Base-by-base conservation (phyloP, 2,113 vertebrate species). In the Polypterus bichir region DNA sequence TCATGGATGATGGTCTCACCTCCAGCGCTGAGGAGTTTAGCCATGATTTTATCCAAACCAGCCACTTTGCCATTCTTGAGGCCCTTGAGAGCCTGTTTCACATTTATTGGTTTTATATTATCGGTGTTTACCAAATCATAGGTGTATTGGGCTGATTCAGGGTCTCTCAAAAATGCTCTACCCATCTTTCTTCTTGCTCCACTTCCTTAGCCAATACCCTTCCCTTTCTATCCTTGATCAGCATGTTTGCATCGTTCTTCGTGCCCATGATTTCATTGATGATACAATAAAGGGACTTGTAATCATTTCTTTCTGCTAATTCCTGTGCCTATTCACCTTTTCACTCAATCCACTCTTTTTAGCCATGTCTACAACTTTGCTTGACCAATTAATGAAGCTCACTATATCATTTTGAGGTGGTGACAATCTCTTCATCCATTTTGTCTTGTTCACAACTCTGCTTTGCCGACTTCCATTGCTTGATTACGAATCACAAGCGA, bases 151-250 rank as follows among this genome's bases (percentile, higher is more conserved):
- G 2, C 27, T 47, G n/a, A 46, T 9, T 58, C 6, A 47, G 46
- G 44, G n/a, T 27, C 6, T 51, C 9, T 45, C 57, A 48, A n/a
- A 58, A 61, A 52, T n/a, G 10, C 45, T 64, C 53, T 49, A 54
- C 62, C 60, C 52, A 64, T 62, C 55, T 64, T 68, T 64, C 11
- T 59, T 61, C 54, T 64, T 66, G 57, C 59, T 47, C 9, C 9
- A 48, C 54, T 64, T 48, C 44, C 46, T 46, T 44, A 9, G 3
- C 4, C n/a, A 56, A 27, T 45, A 5, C 4, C 63, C 60, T 9
- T 60, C 5, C 47, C n/a, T 60, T n/a, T n/a, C n/a, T n/a, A n/a
- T n/a, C 52, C 62, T 48, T 64, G 57, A 60, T 57, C 58, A 46
- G 59, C 60, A 45, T 10, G 45, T 57, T 47, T 64, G 46, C 61